phyloP scores from a whole-genome alignment of 2,888 invertebrate species.

The Pseudococcus longispinus region DNA sequence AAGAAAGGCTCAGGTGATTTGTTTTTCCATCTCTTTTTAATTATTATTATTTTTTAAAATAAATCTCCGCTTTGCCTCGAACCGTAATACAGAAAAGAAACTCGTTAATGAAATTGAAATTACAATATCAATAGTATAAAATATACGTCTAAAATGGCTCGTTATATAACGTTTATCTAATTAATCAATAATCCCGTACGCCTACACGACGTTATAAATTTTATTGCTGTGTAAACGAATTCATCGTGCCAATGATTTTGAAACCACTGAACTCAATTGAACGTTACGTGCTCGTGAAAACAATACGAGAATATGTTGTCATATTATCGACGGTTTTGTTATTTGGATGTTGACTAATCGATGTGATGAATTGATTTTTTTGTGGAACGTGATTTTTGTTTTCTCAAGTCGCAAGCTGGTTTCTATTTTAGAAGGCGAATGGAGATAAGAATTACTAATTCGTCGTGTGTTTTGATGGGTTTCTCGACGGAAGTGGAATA shows the following conservation, averaged over 20 bases:
- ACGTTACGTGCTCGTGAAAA: background rate
- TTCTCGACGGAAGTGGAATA: no score
- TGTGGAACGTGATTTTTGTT: background rate
- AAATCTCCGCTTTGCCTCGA: background rate
- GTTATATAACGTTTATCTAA: background rate
- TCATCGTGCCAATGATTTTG: constrained; percentile 31
- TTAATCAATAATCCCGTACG: background rate
- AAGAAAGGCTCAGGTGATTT: constrained; percentile 76
- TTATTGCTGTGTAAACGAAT: constrained; percentile 12
- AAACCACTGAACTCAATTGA: constrained; percentile 18
- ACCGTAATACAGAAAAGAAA: background rate
- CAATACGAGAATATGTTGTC: background rate
- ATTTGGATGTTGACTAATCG: background rate
- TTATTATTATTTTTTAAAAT: background rate
- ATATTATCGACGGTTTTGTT: background rate
- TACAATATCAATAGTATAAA: background rate
- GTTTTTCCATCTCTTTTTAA: background rate
- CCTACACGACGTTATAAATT: background rate
- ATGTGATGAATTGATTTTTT: background rate
- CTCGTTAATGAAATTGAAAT: background rate
- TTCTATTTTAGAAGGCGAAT: no score
- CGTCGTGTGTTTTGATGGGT: no score
- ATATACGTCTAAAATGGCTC: background rate
- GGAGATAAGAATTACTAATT: no score
- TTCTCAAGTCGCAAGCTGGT: background rate